phyloP scores from a whole-genome alignment of 2,113 vertebrate species.

The Glareola pratincola region DNA sequence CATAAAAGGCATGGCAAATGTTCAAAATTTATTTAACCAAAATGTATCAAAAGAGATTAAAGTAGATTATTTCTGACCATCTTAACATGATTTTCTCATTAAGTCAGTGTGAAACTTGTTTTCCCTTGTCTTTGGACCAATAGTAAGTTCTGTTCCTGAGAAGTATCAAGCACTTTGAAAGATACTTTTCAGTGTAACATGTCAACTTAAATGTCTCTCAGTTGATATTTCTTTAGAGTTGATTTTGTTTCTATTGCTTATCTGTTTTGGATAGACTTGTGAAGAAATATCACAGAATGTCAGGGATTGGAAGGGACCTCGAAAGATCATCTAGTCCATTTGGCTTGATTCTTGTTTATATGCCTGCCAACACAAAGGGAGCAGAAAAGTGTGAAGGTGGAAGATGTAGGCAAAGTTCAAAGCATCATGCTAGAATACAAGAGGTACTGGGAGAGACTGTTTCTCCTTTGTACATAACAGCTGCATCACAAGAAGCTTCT shows the following conservation, averaged over 20 bases:
- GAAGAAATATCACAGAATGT: not conserved
- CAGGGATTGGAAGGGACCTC: too few species aligned
- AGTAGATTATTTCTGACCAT: not conserved
- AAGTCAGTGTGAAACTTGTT: not conserved
- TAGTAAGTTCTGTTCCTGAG: not conserved
- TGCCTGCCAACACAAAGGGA: fast-evolving
- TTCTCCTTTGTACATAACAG: not conserved
- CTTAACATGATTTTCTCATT: not conserved
- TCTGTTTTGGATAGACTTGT: not conserved
- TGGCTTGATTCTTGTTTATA: not conserved
- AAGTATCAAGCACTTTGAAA: not conserved
- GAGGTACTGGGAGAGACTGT: not conserved
- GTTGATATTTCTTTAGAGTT: not conserved
- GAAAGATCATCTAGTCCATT: too few species aligned
- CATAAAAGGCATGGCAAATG: not conserved
- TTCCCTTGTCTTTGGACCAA: not conserved
- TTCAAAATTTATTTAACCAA: not conserved
- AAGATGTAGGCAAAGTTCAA: not conserved
- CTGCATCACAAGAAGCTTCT: not conserved
- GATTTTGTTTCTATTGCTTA: not conserved
- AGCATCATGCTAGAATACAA: not conserved
- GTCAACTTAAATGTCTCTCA: not conserved
- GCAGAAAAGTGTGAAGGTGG: not conserved
- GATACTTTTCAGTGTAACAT: not conserved
- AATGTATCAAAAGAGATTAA: not conserved